phyloP scores from a whole-genome alignment of 2,113 vertebrate species.

The Neogale vison region DNA sequence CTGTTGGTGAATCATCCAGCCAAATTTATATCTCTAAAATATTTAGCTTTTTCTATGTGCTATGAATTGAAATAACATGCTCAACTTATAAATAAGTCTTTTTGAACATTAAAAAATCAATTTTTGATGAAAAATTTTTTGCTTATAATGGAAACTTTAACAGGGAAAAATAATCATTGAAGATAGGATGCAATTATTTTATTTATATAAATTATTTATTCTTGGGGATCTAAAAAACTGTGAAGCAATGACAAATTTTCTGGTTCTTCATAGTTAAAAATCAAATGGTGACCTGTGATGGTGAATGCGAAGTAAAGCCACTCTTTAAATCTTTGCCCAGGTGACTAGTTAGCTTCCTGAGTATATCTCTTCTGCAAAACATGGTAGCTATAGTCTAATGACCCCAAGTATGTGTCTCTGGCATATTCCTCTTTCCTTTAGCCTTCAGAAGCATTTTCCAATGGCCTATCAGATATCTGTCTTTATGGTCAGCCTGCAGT shows the following conservation, averaged over 20 bases:
- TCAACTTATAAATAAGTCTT: constrained; percentile 92
- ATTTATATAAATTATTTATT: neutral
- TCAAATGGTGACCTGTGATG: neutral
- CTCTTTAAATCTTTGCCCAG: neutral
- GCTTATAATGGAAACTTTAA: neutral
- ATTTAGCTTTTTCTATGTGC: constrained; percentile 89
- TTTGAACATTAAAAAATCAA: constrained; percentile 97
- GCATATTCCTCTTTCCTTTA: neutral
- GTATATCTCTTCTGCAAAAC: neutral
- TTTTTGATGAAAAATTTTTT: constrained; percentile 81
- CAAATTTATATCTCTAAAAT: constrained; percentile 86
- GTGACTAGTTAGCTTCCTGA: neutral
- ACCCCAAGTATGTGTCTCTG: neutral
- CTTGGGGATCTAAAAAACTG: neutral
- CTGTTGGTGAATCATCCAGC: constrained; percentile 83
- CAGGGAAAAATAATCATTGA: neutral
- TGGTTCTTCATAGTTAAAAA: neutral
- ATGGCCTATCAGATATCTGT: neutral
- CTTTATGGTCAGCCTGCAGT: neutral
- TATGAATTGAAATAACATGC: constrained; percentile 84
- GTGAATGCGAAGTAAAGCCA: neutral
- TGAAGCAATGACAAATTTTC: neutral
- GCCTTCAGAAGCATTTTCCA: neutral
- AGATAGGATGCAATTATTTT: neutral
- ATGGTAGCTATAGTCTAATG: neutral